A percentile compares a stretch with the other conserved stretches of the same genome.
phyloP scores from a whole-genome alignment of 1,140 invertebrate species.

The Asobara japonica region DNA sequence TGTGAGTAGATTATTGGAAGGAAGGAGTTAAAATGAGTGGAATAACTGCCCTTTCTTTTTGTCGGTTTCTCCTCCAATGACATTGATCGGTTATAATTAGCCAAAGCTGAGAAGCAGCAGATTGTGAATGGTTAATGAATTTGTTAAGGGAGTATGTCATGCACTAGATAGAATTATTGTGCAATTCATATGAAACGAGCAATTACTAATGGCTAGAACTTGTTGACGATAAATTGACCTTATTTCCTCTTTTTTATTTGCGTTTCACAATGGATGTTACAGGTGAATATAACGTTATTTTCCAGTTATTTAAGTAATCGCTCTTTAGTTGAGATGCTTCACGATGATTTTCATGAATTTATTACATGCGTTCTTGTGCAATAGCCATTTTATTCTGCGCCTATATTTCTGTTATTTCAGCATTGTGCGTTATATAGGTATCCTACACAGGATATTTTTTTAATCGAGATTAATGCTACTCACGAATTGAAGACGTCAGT shows the following conservation, averaged over 20 bases:
- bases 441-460: neutral
- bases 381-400: neutral
- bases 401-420: neutral
- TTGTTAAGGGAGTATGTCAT: neutral
- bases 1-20: neutral
- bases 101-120: neutral
- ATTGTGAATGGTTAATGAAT: neutral
- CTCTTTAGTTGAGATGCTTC: neutral
- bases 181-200: neutral
- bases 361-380: neutral
- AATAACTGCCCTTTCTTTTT: neutral
- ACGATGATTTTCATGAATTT: neutral
- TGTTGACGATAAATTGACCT: neutral
- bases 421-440: too few relatives aligned
- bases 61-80: neutral
- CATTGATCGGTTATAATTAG: neutral
- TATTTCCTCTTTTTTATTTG: neutral
- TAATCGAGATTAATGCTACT: constrained; percentile 18
- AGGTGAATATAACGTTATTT: neutral
- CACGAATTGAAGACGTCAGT: constrained; percentile 31
- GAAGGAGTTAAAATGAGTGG: neutral
- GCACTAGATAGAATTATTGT: neutral
- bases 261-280: neutral
- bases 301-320: constrained; percentile 11
- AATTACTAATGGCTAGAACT: constrained; percentile 2